Conservation (phyloP, 2,797 vertebrate genomes). For the Chrysocyon brachyurus region DNA sequence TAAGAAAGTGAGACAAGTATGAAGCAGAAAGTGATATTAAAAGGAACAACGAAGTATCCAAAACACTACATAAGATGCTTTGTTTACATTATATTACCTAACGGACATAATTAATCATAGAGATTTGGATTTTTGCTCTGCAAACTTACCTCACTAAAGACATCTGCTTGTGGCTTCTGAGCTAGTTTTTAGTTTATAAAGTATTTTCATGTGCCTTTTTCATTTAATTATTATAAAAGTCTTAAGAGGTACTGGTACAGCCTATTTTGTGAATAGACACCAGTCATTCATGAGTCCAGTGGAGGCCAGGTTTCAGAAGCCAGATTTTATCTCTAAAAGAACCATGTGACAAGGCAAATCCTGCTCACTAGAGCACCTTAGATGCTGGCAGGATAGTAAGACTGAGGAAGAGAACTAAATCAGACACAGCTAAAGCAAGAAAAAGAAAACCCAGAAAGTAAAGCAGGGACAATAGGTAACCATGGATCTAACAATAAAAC, state of each 20-base stretch:
- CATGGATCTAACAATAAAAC: not conserved
- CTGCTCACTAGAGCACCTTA: not conserved
- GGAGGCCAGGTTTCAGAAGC: not conserved
- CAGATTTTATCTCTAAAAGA: not conserved
- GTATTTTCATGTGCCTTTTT: not conserved
- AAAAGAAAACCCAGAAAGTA: not conserved
- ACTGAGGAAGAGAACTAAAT: not conserved
- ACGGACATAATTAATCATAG: not conserved
- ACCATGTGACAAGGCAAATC: not conserved
- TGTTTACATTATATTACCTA: not conserved
- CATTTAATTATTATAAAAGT: conserved; percentile 39
- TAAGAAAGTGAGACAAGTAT: not conserved
- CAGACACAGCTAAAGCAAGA: not conserved
- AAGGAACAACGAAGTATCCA: not conserved
- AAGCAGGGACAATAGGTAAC: not conserved
- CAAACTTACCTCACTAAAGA: conserved; percentile 2
- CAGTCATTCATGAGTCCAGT: not conserved
- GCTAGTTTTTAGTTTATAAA: not conserved
- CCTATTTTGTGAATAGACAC: not conserved
- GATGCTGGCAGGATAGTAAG: not conserved
- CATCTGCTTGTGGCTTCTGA: not conserved
- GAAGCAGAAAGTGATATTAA: not conserved
- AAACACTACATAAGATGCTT: not conserved
- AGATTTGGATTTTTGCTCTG: not conserved
- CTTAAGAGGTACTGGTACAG: not conserved